Conservation (phyloP, 2,888 invertebrate species). For the Stegophylla sp. region DNA sequence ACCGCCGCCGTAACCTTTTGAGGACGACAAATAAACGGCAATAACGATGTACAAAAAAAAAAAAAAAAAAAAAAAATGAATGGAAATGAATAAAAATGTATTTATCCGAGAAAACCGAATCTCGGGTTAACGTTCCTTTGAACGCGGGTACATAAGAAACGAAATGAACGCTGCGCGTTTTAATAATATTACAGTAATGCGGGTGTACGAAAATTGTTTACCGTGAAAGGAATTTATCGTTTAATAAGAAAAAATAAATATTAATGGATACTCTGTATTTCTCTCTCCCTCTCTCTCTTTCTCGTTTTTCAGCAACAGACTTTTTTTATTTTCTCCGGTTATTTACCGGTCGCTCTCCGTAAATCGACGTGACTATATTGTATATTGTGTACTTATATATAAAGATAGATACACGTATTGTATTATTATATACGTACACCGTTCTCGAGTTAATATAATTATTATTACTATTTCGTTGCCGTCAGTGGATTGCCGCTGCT, state of each 20-base stretch:
- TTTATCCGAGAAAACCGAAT: neutral
- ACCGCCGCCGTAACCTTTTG: neutral
- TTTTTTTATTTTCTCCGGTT: too few species aligned
- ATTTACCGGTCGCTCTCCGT: too few species aligned
- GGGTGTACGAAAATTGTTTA: neutral
- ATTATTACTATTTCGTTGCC: constrained; percentile 10
- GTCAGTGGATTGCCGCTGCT: neutral
- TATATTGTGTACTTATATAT: too few species aligned
- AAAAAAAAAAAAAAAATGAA: neutral
- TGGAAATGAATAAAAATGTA: neutral
- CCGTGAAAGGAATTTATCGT: neutral
- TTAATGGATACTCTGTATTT: neutral
- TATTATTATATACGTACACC: too few species aligned
- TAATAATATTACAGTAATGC: neutral
- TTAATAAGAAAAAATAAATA: neutral
- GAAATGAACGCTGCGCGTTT: neutral
- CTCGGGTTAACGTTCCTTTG: neutral
- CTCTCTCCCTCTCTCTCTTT: too few species aligned
- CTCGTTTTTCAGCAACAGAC: neutral
- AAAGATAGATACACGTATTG: too few species aligned
- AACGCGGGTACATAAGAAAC: neutral
- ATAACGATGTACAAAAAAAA: neutral
- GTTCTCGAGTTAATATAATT: neutral
- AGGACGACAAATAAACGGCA: neutral
- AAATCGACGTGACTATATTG: neutral